Evolutionary conservation across 1,140 invertebrate species (phyloP), one percentile per base, ranked within the genome.

Genomic region (Drosophila burlai): DNA sequence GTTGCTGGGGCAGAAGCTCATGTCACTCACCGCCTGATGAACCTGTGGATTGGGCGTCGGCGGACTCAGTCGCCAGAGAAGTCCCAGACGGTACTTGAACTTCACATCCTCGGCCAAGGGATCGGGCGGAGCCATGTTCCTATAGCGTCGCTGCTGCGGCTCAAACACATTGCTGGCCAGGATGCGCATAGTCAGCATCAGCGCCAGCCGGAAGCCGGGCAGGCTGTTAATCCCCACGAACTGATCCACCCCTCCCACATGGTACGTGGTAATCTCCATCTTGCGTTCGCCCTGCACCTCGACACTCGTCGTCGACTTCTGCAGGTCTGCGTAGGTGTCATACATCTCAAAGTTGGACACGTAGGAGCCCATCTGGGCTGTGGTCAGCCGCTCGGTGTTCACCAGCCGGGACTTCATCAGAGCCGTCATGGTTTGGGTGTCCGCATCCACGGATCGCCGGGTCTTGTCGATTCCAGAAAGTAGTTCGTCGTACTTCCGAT

Each of bases 321-420:
- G 93, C 6, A 94, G 82, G 29, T 91, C 87, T 29, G 93, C 92
- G 73, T 95, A 96, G 0, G 95, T 95, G 75, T 97, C 96, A 73
- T 95, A 94, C 94, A 97, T 96, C 55, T 96, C 95, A 94, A 96
- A 97, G 76, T 95, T 94, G 8, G 96, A 96, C 0, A 96, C 96
- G 80, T 95, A 96, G 0, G 94, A 94, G 8, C 93, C 93, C 11
- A 93, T 93, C 83, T 96, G 95, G 52, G 92, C 93, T 15, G 94
- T 95, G 61, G 93, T 92, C 3, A 94, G 91, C 43, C 94, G 92
- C 5, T 93, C 93, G 0, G 95, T 93, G 18, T 95, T 94, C 0
- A 96, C 96, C 26, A 94, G 93, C 43, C 95, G 92, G 1, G 94
- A 94, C 87, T 96, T 96, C 1, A 93, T 93, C 2, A 96, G 91